Evolutionary conservation across 2,888 invertebrate genomes (phyloP), one percentile per base, ranked within the genome.

Genomic region (Ephialtes manifestator): DNA sequence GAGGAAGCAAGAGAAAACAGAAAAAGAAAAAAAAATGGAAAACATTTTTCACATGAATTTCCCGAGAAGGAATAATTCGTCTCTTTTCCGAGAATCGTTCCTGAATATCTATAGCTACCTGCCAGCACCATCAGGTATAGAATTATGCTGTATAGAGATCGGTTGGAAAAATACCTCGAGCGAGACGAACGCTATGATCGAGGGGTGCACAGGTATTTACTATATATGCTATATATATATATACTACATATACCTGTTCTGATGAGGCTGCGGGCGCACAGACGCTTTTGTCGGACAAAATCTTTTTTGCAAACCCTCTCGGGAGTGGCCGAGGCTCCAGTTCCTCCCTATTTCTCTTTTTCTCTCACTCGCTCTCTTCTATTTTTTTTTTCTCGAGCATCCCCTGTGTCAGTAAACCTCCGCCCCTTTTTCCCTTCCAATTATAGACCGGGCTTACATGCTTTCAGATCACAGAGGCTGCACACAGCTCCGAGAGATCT

Each of bases 271-370:
- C 35, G n/a, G 10, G 13, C 35, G 60, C 28, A 15, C n/a, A 31
- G 15, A 46, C 46, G 5, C 72, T 72, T 72, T 72, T 72, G 72
- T 72, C 58, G 72, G 35, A 51, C 24, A 20, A 75, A 63, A 70
- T 65, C 65, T 77, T 82, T 82, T 77, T 65, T 77, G 72, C 72
- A 72, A 55, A 28, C 72, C n/a, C 72, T 46, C 72, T 31, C 31
- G 60, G 58, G 58, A 28, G 28, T 60, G 31, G 60, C 60, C 3
- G 10, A 11, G 7, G 18, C 53, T 53, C 20, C 28, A 5, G 31
- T n/a, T 5, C 7, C 4, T 60, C 28, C 13, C 58, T 15, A n/a
- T n/a, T n/a, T 51, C n/a, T 48, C 2, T 48, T 15, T 48, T 8
- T 48, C 51, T 51, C 51, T 51, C 7, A 18, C 7, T 51, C 18